Conservation (phyloP, 2,888 invertebrate species). For the Sussaba pulchella region DNA sequence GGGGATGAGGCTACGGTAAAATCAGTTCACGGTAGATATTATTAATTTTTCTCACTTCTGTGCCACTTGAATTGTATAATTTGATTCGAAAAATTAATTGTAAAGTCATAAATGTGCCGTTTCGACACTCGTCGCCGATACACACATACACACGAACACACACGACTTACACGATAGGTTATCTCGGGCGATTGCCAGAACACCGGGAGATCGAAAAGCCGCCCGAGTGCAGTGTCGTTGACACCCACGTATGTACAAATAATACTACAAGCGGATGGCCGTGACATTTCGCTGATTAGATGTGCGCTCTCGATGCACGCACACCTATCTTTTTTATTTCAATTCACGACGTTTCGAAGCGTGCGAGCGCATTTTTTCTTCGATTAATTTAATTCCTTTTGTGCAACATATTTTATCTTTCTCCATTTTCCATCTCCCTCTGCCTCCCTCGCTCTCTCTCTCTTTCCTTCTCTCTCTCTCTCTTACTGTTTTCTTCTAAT, state of each 20-base stretch:
- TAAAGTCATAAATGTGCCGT: neutral
- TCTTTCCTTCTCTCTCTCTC: neutral
- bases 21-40: too few relatives aligned
- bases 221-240: slow-evolving; percentile 54
- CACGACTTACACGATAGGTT: slow-evolving; percentile 52
- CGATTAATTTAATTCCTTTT: slow-evolving; percentile 20
- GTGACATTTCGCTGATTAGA: slow-evolving; percentile 61
- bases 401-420: neutral
- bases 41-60: too few relatives aligned
- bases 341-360: neutral
- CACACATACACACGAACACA: neutral
- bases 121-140: slow-evolving; percentile 22
- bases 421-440: neutral
- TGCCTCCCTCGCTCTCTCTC: neutral
- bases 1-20: too few relatives aligned
- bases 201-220: slow-evolving; percentile 46
- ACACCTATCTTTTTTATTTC: slow-evolving; percentile 22
- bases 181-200: slow-evolving; percentile 58
- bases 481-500: neutral
- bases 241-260: slow-evolving; percentile 41
- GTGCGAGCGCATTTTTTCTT: slow-evolving; percentile 29
- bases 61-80: too few relatives aligned
- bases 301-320: slow-evolving; percentile 39
- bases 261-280: slow-evolving; percentile 20
- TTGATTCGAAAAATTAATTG: too few relatives aligned